Evolutionary conservation across 2,888 invertebrate species (phyloP), one percentile per base, ranked within the genome.

Genomic region (Diaprepes abbreviatus): DNA sequence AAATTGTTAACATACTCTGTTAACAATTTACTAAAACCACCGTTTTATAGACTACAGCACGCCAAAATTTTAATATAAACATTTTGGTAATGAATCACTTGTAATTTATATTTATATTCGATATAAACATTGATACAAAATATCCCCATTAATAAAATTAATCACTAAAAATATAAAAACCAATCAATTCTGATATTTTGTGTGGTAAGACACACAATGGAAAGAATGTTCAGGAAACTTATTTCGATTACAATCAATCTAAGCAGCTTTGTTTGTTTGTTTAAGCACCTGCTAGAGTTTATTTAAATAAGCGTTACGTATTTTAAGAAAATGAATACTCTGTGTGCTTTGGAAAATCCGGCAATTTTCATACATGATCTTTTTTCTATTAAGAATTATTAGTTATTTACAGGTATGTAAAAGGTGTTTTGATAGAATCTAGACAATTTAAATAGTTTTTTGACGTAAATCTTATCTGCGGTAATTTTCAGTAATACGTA

Each of bases 21-120:
- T 50, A 50, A 50, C 48, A 28, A 50, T 50, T 50, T 50, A 50
- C 48, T 12, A 12, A 28, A 50, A 24, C 28, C 3, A 50, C 28
- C 28, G 14, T 28, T 28, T 50, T 16, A 50, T 50, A 28, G 48
- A 50, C 9, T 50, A 28, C 28, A 50, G 24, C 28, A 7, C 28
- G 48, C 16, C 48, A 28, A 50, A 50, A 50, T 28, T 50, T 14
- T 21, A 24, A 31, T 50, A 50, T 50, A 50, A 50, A 50, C 48
- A 28, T 24, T 50, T 50, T 28, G 28, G 1, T 28, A 28, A 28
- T 50, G 48, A 50, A 50, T 50, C 48, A 50, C 24, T 14, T 50
- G 28, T 28, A 50, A 28, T 9, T n/a, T 28, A 14, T 28, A 28
- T 50, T 50, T 14, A 24, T 50, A 50, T 4, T 21, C 48, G 14